Percentiles rank a stretch among this genome's conserved stretches.
phyloP scores from a whole-genome alignment of 2,797 vertebrate species.

The Coranthus polyacanthus region DNA sequence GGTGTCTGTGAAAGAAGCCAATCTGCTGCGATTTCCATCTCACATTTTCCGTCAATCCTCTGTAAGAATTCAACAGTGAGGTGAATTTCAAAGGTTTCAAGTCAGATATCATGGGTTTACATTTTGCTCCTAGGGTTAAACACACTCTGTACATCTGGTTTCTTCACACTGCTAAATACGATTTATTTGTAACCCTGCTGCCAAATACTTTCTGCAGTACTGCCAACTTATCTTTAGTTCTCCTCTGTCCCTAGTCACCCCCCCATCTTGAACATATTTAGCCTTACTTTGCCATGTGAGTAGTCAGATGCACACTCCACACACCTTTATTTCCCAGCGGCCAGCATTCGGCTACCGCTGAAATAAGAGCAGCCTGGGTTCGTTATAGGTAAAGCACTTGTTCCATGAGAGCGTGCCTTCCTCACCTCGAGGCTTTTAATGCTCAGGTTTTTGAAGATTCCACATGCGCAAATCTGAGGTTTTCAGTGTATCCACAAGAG shows the following conservation, averaged over 20 bases:
- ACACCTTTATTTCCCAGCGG: slow-evolving; percentile 22
- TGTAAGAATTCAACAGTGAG: not conserved
- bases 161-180: slow-evolving; percentile 23
- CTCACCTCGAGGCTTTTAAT: slow-evolving; percentile 32
- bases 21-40: slow-evolving; percentile 14
- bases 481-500: slow-evolving; percentile 6
- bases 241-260: slow-evolving; percentile 1
- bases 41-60: not conserved
- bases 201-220: not conserved
- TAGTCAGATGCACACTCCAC: slow-evolving; percentile 13
- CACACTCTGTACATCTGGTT: not conserved
- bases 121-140: slow-evolving; percentile 11
- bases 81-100: slow-evolving; percentile 21
- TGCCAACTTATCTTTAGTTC: slow-evolving; percentile 15
- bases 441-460: slow-evolving; percentile 34
- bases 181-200: slow-evolving; percentile 11
- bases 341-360: not conserved
- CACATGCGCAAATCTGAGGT: slow-evolving; percentile 3
- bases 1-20: slow-evolving; percentile 16
- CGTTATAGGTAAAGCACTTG: slow-evolving; percentile 25
- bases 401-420: slow-evolving; percentile 20
- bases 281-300: slow-evolving; percentile 23
- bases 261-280: slow-evolving; percentile 11
- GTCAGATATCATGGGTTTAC: slow-evolving; percentile 17
- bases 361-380: slow-evolving; percentile 16